phyloP scores from a whole-genome alignment of 2,113 vertebrate species.

The Heteronetta atricapilla region DNA sequence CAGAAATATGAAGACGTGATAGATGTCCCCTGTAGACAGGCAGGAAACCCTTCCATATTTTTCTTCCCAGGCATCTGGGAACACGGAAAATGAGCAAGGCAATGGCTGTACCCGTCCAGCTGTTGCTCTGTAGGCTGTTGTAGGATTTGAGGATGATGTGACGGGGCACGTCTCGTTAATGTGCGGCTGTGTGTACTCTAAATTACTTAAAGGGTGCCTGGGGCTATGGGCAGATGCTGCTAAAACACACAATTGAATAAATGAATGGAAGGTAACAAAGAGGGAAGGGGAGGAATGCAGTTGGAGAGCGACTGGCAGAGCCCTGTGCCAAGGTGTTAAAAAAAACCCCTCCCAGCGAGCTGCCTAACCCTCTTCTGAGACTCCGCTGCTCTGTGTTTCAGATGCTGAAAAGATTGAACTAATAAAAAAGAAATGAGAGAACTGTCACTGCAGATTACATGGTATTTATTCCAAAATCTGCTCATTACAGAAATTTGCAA shows the following conservation, averaged over 20 bases:
- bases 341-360: slow-evolving; percentile 41
- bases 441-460: slow-evolving; percentile 78
- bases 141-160: background rate
- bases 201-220: slow-evolving; percentile 57
- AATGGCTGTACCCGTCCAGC: background rate
- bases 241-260: slow-evolving; percentile 50
- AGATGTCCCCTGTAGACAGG: background rate
- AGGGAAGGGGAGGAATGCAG: background rate
- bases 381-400: slow-evolving; percentile 68
- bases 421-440: slow-evolving; percentile 82
- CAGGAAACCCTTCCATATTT: background rate
- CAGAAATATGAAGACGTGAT: fast-evolving
- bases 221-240: slow-evolving; percentile 48
- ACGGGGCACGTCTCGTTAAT: background rate
- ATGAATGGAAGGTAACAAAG: slow-evolving; percentile 27
- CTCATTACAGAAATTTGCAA: slow-evolving; percentile 81
- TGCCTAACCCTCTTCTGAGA: slow-evolving; percentile 69
- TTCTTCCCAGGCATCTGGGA: background rate
- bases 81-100: fast-evolving
- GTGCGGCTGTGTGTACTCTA: background rate
- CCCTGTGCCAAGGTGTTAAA: slow-evolving; percentile 63
- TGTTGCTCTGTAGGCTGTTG: background rate
- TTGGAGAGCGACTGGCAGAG: background rate
- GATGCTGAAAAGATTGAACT: slow-evolving; percentile 79
- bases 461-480: slow-evolving; percentile 81